Base-by-base conservation (phyloP, 1,140 invertebrate species). In the Diachasmimorpha longicaudata region DNA sequence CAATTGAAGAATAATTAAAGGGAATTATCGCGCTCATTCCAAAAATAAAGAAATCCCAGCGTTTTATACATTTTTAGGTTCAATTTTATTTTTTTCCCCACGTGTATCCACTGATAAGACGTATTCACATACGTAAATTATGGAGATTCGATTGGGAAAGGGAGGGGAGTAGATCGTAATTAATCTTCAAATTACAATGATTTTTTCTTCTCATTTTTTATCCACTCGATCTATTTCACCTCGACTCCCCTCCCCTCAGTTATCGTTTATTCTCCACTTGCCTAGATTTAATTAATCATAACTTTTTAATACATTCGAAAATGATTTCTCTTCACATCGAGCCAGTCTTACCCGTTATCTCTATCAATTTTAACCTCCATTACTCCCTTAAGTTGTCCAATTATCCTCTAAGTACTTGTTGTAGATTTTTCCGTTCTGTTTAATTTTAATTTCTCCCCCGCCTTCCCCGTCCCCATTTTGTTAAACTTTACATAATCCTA, bases 291-390 rank as follows among this genome's bases (percentile, higher is more conserved):
- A 9, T 9, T 42, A 42, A 42, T 52, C 48, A 52, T 31, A 31
- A 31, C 31, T 2, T 52, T 6, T 16, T 19, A 52, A 52, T 52
- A 2, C 48, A 52, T 52, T 52, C 48, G 48, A n/a, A 16, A 52
- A 52, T 52, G 16, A 52, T 16, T 52, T n/a, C 48, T 52, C 67
- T 69, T 52, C 19, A 76, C 69, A 66, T 55, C 69, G 69, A 76
- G 74, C 74, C 74, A 76, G 69, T 76, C 69, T 71, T 70, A 76
- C 67, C 67, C 69, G 68, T 69, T 75, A 75, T 75, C 42, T 55
- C 25, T 16, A 68, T 67, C 19, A 68, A 74, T 74, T 39, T 55
- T 63, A 68, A 21, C 48, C 52, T 67, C 39, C 21, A 72, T 69
- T 69, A 48, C 48, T 75, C 46, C 42, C 16, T 46, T 74, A 68